Percentiles rank a stretch among this genome's conserved stretches.
Evolutionary conservation across 2,888 invertebrate genomes (phyloP).

Genomic region (Leucophora obtusa): DNA sequence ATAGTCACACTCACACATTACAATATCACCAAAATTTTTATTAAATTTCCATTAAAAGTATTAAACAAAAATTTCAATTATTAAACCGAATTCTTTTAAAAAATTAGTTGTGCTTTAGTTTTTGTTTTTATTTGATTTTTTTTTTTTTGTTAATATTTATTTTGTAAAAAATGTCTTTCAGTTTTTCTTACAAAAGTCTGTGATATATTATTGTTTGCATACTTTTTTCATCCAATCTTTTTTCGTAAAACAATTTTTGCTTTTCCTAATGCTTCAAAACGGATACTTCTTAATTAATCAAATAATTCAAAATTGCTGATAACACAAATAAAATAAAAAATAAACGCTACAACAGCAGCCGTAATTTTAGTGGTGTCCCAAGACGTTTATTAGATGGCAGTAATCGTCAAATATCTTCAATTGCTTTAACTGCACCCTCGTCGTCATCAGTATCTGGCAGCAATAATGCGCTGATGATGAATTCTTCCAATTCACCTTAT

Average conservation of each 20-base stretch:
- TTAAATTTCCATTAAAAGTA: neutral
- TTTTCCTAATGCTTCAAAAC: slow-evolving; percentile 38
- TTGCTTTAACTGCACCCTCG: slow-evolving; percentile 70
- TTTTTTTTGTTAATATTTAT: neutral
- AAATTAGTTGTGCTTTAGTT: neutral
- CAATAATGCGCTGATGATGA: slow-evolving; percentile 40
- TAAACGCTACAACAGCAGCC: slow-evolving; percentile 62
- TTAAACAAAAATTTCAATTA: neutral
- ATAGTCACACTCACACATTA: neutral
- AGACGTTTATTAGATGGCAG: slow-evolving; percentile 78
- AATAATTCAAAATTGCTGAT: slow-evolving; percentile 1
- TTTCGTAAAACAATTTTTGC: slow-evolving; percentile 45
- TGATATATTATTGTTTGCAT: slow-evolving; percentile 5
- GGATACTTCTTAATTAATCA: slow-evolving; percentile 36
- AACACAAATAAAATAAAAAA: too few species aligned
- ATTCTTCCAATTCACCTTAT: slow-evolving; percentile 69
- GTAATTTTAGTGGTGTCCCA: slow-evolving; percentile 78
- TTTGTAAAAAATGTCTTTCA: neutral
- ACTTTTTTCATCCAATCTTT: slow-evolving; percentile 62
- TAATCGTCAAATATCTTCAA: slow-evolving; percentile 73
- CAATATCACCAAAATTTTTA: slow-evolving; percentile 9
- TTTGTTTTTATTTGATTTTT: too few species aligned
- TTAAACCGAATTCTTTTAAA: neutral
- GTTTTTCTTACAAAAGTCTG: neutral
- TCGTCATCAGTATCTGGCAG: slow-evolving; percentile 24